Percentiles rank a stretch among this genome's conserved stretches.
Conservation (phyloP, 2,888 invertebrate species). For the Tipula helvola region DNA sequence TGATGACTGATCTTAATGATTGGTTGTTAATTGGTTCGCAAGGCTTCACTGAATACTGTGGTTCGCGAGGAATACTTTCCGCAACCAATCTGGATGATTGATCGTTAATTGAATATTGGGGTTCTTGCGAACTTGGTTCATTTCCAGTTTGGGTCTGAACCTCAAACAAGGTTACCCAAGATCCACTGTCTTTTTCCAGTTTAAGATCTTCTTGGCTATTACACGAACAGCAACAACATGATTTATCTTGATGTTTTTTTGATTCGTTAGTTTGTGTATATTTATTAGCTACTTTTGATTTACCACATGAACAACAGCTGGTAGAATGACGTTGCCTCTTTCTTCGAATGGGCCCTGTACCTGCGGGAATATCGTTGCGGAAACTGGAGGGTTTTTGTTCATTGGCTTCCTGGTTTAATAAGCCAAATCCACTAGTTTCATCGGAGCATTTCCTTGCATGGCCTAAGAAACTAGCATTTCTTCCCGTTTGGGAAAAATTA, state of each 20-base stretch:
- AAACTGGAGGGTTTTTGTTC: not conserved
- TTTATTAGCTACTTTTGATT: not conserved
- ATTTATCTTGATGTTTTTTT: not conserved
- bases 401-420: not conserved
- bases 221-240: not conserved
- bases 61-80: not conserved
- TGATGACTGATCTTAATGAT: not conserved
- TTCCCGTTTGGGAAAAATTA: not conserved
- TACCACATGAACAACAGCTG: not conserved
- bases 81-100: not conserved
- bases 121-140: not conserved
- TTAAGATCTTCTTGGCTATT: not conserved
- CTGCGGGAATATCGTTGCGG: not conserved
- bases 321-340: not conserved
- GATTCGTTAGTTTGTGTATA: not conserved
- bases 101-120: not conserved
- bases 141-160: not conserved
- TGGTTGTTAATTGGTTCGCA: not conserved
- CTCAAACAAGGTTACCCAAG: not conserved
- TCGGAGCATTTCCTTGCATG: not conserved
- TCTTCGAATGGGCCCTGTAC: not conserved
- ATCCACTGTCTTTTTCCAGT: not conserved
- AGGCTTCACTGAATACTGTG: too few species aligned
- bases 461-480: not conserved
- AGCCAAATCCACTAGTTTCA: not conserved